Evolutionary conservation across 2,888 invertebrate species (phyloP).

Genomic region (Eudasyphora cyanicolor): DNA sequence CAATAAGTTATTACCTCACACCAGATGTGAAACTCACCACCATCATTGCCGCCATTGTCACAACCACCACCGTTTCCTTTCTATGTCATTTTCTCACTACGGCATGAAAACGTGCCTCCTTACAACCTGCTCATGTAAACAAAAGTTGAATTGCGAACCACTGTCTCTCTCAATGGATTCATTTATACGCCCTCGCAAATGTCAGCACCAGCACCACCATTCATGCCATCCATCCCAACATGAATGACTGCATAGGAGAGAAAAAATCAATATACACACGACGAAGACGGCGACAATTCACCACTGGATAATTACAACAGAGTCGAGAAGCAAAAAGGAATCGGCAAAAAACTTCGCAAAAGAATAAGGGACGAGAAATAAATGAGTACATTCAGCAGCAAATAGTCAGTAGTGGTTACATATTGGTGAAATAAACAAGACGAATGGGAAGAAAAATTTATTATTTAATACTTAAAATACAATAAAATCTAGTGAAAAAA

Average conservation of each 20-base stretch:
- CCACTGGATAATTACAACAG: constrained; percentile 53
- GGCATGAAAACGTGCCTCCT: too few relatives aligned
- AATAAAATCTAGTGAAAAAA: constrained; percentile 38
- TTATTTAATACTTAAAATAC: constrained; percentile 12
- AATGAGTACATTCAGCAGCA: constrained; percentile 36
- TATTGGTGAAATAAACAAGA: constrained; percentile 57
- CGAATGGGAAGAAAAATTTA: constrained; percentile 12
- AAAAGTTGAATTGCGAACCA: constrained; percentile 9
- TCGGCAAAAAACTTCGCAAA: constrained; percentile 45
- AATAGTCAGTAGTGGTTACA: constrained; percentile 61
- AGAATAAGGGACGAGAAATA: constrained; percentile 28
- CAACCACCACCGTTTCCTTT: neutral
- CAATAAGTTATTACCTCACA: too few relatives aligned
- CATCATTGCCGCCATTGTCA: neutral
- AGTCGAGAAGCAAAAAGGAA: constrained; percentile 41
- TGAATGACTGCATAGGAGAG: neutral
- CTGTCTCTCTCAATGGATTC: neutral
- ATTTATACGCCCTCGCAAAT: constrained; percentile 43
- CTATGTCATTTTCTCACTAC: too few relatives aligned
- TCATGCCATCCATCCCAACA: too few relatives aligned
- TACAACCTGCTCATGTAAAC: neutral
- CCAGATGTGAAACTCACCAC: constrained; percentile 1
- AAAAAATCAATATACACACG: constrained; percentile 55
- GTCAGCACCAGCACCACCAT: constrained; percentile 9
- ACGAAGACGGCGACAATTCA: constrained; percentile 51